Evolutionary conservation across 2,113 vertebrate species (phyloP), one percentile per base, ranked within the genome.

Genomic region (Desmodus rotundus): DNA sequence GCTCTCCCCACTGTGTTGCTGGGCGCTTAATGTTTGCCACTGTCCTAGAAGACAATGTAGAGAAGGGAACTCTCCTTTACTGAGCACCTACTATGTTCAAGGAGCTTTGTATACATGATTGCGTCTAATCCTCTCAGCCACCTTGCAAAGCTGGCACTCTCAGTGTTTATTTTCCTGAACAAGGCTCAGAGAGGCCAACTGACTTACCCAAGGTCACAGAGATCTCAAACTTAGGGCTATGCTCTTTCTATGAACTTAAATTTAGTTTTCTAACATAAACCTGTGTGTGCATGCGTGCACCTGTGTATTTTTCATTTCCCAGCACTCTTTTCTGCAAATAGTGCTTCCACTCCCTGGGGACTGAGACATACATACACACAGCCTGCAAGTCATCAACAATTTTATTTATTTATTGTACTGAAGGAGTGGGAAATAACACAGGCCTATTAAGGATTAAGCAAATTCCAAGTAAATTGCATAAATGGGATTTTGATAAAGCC

Each of bases 401-500:
- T 89, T 54, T 28, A 97, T 97, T 96, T 95, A 96, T 98, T 98
- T 96, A 97, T 96, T 94, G 38, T 52, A 95, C 72, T 76, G 76
- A 87, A 94, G 76, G 50, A 90, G 88, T 87, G 84, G 92, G 82
- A 90, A 94, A 96, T 89, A 96, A 94, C 58, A 96, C 77, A 84
- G 78, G 67, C 52, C 83, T 38, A 88, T 50, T 77, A 70, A 91
- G 63, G 86, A 89, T 70, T 86, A 97, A 96, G 92, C 94, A 91
- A 84, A 95, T 94, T 89, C 73, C 78, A 95, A 96, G 54, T 82
- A 95, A 90, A 84, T 52, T 93, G 73, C 88, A 56, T 92, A 93
- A 88, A 68, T 68, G 70, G 47, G 33, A 28, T 77, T 65, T 61
- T 91, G 78, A 38, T 33, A 88, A 97, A 97, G 95, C 85, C 93